Evolutionary conservation across 2,113 vertebrate species (phyloP), one percentile per base, ranked within the genome.

Genomic region (Hydropotes inermis): DNA sequence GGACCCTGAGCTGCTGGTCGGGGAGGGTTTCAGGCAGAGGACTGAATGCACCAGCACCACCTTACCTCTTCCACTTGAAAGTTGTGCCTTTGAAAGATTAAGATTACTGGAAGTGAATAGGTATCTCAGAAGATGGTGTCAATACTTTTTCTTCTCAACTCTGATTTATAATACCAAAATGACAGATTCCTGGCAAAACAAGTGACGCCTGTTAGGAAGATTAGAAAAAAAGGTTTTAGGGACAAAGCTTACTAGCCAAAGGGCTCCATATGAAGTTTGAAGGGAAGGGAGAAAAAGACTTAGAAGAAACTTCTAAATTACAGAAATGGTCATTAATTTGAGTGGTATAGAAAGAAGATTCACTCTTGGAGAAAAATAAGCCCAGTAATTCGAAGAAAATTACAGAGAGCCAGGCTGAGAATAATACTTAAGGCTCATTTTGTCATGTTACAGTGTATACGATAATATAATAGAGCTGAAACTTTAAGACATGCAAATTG

Each of bases 261-360:
- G 28, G 25, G n/a, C 15, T 93, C 76, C 25, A 52, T 17, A 11
- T 39, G 28, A 87, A 90, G 74, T 83, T 83, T 88, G 50, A 67
- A 94, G 23, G 7, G 28, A 85, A 43, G 6, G 30, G 61, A 58
- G 47, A 86, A 86, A 94, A 91, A 57, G 50, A 7, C 28, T 50
- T 47, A 87, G 52, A 79, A 96, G 45, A 94, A 94, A 87, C 3
- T 60, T 87, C 27, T 89, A 82, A 94, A 54, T 78, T n/a, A 85
- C 33, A 13, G n/a, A 58, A 92, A 83, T 45, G 23, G n/a, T 78
- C 90, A 13, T 76, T 90, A 96, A 45, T 23, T 27, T 45, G 60
- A 74, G 47, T 57, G n/a, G 17, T 21, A 36, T 1, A 85, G 91
- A 96, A 58, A 94, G 47, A 67, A 30, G 58, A 67, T 33, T 54